A percentile compares a stretch with the other conserved stretches of the same genome.
Evolutionary conservation across 2,113 vertebrate species (phyloP).

Genomic region (Proteles cristata): DNA sequence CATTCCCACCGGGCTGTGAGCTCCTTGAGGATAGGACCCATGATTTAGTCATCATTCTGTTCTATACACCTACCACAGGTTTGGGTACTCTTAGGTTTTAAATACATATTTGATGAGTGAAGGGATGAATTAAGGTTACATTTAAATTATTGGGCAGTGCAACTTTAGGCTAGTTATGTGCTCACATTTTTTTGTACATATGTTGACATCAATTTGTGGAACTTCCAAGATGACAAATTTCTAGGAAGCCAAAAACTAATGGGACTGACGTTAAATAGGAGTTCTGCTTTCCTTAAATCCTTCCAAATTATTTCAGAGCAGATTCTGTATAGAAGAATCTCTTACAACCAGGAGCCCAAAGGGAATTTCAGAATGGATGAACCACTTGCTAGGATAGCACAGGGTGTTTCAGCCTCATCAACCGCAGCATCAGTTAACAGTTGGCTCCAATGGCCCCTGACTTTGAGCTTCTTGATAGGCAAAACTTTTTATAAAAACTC

Average conservation of each 20-base stretch:
- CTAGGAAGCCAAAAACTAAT: neutral
- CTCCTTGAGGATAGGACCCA: neutral
- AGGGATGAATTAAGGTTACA: neutral
- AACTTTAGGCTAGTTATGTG: neutral
- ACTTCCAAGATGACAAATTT: slow-evolving; percentile 1
- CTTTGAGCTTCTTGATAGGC: neutral
- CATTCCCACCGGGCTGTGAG: neutral
- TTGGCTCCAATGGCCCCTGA: neutral
- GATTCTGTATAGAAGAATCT: neutral
- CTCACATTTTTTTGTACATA: neutral
- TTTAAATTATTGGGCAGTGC: neutral
- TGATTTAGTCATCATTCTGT: neutral
- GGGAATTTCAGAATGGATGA: neutral
- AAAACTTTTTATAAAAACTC: slow-evolving; percentile 50
- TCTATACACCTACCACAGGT: neutral
- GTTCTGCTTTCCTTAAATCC: slow-evolving; percentile 2
- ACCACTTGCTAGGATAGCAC: neutral
- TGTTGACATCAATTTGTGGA: neutral
- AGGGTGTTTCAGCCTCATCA: neutral
- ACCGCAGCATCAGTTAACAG: neutral
- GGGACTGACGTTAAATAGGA: neutral
- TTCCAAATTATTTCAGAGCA: slow-evolving; percentile 36
- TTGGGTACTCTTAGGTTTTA: neutral
- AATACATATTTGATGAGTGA: neutral
- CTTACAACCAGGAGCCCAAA: neutral